phyloP scores from a whole-genome alignment of 2,888 invertebrate genomes.

The Cryptocephalus moraei region DNA sequence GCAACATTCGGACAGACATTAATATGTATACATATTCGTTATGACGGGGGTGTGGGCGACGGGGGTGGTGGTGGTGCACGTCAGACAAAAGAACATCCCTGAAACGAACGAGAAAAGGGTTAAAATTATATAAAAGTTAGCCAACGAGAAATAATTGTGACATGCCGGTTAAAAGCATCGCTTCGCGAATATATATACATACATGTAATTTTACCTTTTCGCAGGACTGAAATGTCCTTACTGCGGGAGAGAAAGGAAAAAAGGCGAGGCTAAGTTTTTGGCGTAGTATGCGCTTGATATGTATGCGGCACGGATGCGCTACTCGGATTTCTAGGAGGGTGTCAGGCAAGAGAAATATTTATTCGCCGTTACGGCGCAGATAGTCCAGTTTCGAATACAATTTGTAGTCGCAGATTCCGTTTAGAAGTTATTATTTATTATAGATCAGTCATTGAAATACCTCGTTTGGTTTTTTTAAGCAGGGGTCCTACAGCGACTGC shows the following conservation, averaged over 20 bases:
- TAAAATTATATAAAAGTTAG: constrained; percentile 25
- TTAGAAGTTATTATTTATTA: too few relatives aligned
- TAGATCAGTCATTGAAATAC: too few relatives aligned
- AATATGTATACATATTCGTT: constrained; percentile 18
- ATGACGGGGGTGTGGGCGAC: constrained; percentile 2
- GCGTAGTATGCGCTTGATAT: background rate
- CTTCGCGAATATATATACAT: background rate
- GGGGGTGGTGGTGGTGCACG: constrained; percentile 9
- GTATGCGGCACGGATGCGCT: too few relatives aligned
- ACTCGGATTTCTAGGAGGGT: too few relatives aligned
- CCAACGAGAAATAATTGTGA: constrained; percentile 25
- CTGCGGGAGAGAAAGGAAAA: too few relatives aligned
- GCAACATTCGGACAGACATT: constrained; percentile 11
- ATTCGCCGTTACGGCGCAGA: too few relatives aligned
- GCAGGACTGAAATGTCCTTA: background rate
- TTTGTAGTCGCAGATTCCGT: too few relatives aligned
- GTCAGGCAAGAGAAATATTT: too few relatives aligned
- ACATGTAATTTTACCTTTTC: constrained; percentile 1
- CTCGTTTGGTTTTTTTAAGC: too few relatives aligned
- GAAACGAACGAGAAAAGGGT: constrained; percentile 22
- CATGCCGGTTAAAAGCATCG: constrained; percentile 20
- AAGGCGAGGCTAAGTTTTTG: background rate
- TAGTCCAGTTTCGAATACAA: too few relatives aligned
- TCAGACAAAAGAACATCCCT: constrained; percentile 16
- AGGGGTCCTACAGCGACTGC: too few relatives aligned